Evolutionary conservation across 2,113 vertebrate species (phyloP), one percentile per base, ranked within the genome.

Genomic region (Eleginops maclovinus): DNA sequence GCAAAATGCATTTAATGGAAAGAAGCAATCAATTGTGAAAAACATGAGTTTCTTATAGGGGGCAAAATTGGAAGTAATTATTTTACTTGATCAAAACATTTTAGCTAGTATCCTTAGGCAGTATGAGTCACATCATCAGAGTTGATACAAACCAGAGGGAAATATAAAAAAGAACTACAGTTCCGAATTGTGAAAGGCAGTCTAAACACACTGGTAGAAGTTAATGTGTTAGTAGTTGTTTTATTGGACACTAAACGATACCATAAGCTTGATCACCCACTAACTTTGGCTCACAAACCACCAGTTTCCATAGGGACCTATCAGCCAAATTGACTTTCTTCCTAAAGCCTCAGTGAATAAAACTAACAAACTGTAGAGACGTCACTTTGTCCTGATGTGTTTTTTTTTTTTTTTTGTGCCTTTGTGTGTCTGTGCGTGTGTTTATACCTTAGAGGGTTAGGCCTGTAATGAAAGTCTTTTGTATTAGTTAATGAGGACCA

Each of bases 401-500:
- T 61, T 40, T 28, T 64, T 28, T 56, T 81, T 11, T 75, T 36
- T 67, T 41, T 55, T 15, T 58, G 8, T 9, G 13, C 61, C 9
- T 28, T n/a, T 62, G 55, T 50, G 47, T 44, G 26, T 59, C 4
- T 49, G 28, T 58, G 46, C n/a, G 59, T 67, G 66, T 72, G 49
- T 70, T 76, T 54, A 64, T 72, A 84, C 72, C 78, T 75, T 41
- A 80, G 76, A 81, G 85, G 63, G 24, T 16, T 68, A 62, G 81
- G 75, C 21, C 72, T 58, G 66, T 82, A 88, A 91, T 90, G 74
- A 92, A 92, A 85, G 79, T 82, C 81, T 75, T 88, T 90, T 92
- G 87, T 90, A 82, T 86, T 66, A 91, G 76, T 82, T 93, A 91
- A 92, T 94, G 83, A 88, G 82, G 76, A 86, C 82, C 84, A 89